Percentiles rank a stretch among this genome's conserved stretches.
These are phyloP conservation scores for Heterotilapia buettikoferi DNA, from an alignment of 2,113 vertebrate species.

Conservation along the genomic window DNA sequence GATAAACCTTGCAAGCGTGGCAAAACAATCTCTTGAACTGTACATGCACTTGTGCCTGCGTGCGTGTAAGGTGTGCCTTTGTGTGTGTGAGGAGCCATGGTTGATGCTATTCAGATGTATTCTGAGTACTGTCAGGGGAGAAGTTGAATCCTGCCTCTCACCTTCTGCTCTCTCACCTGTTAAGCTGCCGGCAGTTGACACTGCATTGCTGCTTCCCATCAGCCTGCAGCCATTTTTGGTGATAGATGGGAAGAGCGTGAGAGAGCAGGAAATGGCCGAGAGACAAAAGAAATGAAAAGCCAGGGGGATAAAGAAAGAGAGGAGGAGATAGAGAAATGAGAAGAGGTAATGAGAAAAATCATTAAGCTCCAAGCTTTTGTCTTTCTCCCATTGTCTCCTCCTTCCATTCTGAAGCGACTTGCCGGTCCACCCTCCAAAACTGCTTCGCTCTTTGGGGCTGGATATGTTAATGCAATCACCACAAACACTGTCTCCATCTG, in stretches of 20 bases:
- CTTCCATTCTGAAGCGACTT: not conserved
- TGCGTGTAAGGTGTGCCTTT: not conserved
- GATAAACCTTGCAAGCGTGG: not conserved
- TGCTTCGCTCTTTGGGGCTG: conserved; percentile 20
- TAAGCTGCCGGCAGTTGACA: conserved; percentile 2
- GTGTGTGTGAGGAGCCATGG: not conserved
- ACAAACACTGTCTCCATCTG: conserved; percentile 67
- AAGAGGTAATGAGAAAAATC: conserved; percentile 35
- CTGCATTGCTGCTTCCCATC: conserved; percentile 22
- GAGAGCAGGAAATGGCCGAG: not conserved
- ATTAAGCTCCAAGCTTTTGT: conserved; percentile 26
- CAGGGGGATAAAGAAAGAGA: not conserved
- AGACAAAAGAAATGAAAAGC: not conserved
- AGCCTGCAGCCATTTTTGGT: conserved; percentile 10
- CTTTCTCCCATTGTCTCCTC: conserved; percentile 26
- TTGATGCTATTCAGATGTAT: conserved; percentile 10
- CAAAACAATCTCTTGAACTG: not conserved
- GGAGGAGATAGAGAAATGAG: not conserved
- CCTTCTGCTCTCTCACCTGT: conserved; percentile 44
- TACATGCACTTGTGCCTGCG: not conserved
- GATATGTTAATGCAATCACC: conserved; percentile 70
- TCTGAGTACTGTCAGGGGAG: conserved; percentile 15
- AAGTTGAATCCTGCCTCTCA: conserved; percentile 6
- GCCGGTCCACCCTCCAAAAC: conserved; percentile 13
- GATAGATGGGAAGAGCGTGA: not conserved